Percentiles rank a stretch among this genome's conserved stretches.
These are phyloP conservation scores for Meandrina meandrites DNA, from an alignment of 92 coral and sea anemone species.

Conservation along the genomic window DNA sequence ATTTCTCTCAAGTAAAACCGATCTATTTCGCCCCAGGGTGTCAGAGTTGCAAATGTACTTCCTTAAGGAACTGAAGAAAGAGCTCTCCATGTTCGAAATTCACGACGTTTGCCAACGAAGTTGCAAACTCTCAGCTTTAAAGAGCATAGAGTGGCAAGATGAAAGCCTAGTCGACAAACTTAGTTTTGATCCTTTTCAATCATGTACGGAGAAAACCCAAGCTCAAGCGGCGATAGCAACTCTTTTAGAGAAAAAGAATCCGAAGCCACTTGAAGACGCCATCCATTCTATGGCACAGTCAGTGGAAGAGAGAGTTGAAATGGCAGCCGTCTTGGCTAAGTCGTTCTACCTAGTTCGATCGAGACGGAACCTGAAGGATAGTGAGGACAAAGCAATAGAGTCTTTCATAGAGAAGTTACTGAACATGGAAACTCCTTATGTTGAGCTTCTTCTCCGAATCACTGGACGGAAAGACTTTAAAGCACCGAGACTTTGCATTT, in stretches of 20 bases:
- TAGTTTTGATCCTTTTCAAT: slow-evolving; percentile 63
- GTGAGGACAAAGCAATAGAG: slow-evolving; percentile 69
- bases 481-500: slow-evolving; percentile 57
- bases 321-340: slow-evolving; percentile 66
- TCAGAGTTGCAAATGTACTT: slow-evolving; percentile 55
- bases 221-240: slow-evolving; percentile 69
- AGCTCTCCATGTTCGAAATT: slow-evolving; percentile 64
- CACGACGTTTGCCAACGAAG: slow-evolving; percentile 55
- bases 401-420: slow-evolving; percentile 39
- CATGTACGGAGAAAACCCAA: slow-evolving; percentile 27
- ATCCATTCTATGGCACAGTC: slow-evolving; percentile 42
- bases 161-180: slow-evolving; percentile 46
- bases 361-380: slow-evolving; percentile 63
- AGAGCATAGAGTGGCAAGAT: slow-evolving; percentile 48
- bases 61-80: slow-evolving; percentile 77
- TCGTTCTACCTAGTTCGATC: slow-evolving; percentile 80
- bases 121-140: slow-evolving; percentile 53
- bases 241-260: slow-evolving; percentile 47
- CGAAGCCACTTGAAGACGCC: slow-evolving; percentile 30
- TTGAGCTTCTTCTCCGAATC: slow-evolving; percentile 63
- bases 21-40: slow-evolving; percentile 32
- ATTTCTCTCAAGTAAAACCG: slow-evolving; percentile 24
- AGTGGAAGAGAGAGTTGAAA: slow-evolving; percentile 43
- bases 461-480: slow-evolving; percentile 72
- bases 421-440: slow-evolving; percentile 35